Evolutionary conservation across 2,113 vertebrate genomes (phyloP).

Genomic region (Athene noctua): DNA sequence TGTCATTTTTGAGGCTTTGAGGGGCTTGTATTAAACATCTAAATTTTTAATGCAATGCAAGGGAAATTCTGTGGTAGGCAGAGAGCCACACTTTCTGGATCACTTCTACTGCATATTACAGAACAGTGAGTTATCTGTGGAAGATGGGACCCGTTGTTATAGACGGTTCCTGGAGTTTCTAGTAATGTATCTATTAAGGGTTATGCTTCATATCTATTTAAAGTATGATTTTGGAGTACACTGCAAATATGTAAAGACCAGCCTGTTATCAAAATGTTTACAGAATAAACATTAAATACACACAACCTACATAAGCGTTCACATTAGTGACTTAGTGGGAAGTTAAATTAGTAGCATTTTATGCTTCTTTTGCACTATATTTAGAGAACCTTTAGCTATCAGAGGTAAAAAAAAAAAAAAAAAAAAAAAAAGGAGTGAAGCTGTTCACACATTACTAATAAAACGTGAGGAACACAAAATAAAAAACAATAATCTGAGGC

Average conservation of each 20-base stretch:
- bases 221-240: background rate
- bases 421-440: background rate
- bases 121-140: background rate
- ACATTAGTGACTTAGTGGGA: background rate
- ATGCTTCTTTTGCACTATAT: background rate
- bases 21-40: background rate
- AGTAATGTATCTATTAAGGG: background rate
- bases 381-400: background rate
- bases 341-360: background rate
- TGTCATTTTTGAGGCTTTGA: background rate
- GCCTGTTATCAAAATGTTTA: background rate
- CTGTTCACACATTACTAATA: background rate
- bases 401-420: background rate
- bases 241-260: background rate
- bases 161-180: background rate
- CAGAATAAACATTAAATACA: background rate
- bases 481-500: background rate
- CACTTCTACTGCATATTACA: background rate
- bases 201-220: background rate
- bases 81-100: background rate
- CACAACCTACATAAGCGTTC: background rate
- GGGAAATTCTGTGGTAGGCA: background rate
- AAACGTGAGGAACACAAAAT: background rate
- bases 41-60: background rate
- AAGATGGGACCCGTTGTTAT: background rate